A percentile compares a stretch with the other conserved stretches of the same genome.
Evolutionary conservation across 2,113 vertebrate genomes (phyloP).

Genomic region (Takifugu bimaculatus): DNA sequence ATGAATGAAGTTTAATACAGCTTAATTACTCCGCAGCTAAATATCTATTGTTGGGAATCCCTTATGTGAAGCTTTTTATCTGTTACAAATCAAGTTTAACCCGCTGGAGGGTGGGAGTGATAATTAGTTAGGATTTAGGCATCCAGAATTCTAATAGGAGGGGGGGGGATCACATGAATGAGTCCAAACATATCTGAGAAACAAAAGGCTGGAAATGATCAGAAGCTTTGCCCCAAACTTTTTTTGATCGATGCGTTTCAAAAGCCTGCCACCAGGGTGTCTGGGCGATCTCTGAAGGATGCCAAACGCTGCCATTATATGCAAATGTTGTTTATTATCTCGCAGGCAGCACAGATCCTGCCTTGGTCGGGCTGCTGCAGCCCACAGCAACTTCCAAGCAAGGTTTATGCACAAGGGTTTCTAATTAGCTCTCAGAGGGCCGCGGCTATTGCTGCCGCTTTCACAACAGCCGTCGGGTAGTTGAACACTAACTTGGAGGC

Average conservation of each 20-base stretch:
- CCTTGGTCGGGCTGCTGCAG: constrained; percentile 63
- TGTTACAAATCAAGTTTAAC: constrained; percentile 65
- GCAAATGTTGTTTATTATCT: constrained; percentile 79
- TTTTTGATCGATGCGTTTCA: constrained; percentile 55
- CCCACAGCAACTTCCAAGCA: constrained; percentile 75
- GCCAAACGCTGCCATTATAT: constrained; percentile 75
- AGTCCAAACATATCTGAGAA: constrained; percentile 39
- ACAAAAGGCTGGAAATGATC: constrained; percentile 49
- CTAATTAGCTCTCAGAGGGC: constrained; percentile 81
- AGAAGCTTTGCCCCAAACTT: constrained; percentile 42
- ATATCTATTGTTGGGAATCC: constrained; percentile 59
- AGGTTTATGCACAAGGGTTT: constrained; percentile 73
- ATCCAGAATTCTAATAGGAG: constrained; percentile 46
- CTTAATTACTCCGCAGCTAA: constrained; percentile 72
- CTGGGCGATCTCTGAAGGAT: constrained; percentile 50
- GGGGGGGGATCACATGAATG: constrained; percentile 19
- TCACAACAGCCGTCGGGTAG: constrained; percentile 73
- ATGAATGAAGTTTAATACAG: constrained; percentile 72
- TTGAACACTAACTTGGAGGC: constrained; percentile 67
- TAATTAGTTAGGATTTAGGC: constrained; percentile 63
- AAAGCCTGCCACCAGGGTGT: constrained; percentile 43
- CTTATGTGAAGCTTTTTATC: constrained; percentile 61
- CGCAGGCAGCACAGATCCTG: constrained; percentile 69
- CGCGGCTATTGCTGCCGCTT: constrained; percentile 63
- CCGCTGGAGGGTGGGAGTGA: constrained; percentile 61